Evolutionary conservation across 2,797 vertebrate genomes (phyloP).

Genomic region (Cichlasoma orientale): DNA sequence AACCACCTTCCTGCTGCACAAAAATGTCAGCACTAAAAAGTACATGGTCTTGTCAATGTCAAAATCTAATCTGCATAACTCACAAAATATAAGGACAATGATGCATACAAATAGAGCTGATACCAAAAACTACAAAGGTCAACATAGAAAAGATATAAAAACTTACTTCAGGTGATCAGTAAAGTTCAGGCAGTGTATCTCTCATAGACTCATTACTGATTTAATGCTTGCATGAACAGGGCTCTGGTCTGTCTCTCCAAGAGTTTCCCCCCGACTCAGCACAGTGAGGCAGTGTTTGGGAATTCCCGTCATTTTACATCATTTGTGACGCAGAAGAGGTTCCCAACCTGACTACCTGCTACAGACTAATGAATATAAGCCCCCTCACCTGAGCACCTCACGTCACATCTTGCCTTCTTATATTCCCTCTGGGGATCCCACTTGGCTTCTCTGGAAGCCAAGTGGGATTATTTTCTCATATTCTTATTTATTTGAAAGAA

Average conservation of each 20-base stretch:
- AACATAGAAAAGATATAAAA: not conserved
- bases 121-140: not conserved
- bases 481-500: conserved; percentile 2
- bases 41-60: not conserved
- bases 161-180: not conserved
- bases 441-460: conserved; percentile 19
- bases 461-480: too few relatives aligned
- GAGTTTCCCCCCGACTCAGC: not conserved
- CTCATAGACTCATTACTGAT: not conserved
- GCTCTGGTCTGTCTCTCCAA: not conserved
- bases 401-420: conserved; percentile 62
- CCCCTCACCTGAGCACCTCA: conserved; percentile 29
- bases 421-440: conserved; percentile 54
- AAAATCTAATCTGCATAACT: not conserved
- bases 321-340: conserved; percentile 61
- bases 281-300: conserved; percentile 25
- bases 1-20: not conserved
- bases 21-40: not conserved
- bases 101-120: not conserved
- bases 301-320: conserved; percentile 59
- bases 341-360: conserved; percentile 20
- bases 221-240: not conserved
- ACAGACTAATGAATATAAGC: conserved; percentile 20
- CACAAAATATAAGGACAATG: not conserved
- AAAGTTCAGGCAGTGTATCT: not conserved